A percentile compares a stretch with the other conserved stretches of the same genome.
Conservation (phyloP, 2,888 invertebrate species). For the Apotomis betuletana region DNA sequence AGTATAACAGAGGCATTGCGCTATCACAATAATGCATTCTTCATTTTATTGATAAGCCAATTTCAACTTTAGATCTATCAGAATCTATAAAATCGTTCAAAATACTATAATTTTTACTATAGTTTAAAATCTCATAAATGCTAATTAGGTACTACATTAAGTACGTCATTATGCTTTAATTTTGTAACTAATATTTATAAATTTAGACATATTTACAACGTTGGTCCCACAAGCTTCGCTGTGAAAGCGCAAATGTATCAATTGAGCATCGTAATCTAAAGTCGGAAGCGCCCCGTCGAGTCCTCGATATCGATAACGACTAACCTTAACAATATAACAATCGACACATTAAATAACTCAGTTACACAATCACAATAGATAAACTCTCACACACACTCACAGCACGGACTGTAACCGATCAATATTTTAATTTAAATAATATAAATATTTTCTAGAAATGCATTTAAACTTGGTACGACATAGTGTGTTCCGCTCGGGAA, state of each 20-base stretch:
- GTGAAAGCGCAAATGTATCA: conserved; percentile 78
- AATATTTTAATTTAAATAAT: conserved; percentile 78
- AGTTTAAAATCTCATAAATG: conserved; percentile 77
- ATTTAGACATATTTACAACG: conserved; percentile 80
- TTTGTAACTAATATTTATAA: conserved; percentile 74
- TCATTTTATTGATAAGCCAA: conserved; percentile 70
- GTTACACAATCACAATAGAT: conserved; percentile 73
- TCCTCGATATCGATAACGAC: conserved; percentile 55
- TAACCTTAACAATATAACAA: conserved; percentile 69
- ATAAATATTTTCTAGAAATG: conserved; percentile 82
- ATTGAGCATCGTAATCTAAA: conserved; percentile 78
- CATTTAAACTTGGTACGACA: conserved; percentile 82
- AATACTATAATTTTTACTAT: conserved; percentile 70
- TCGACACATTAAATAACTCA: conserved; percentile 80
- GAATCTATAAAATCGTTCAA: conserved; percentile 73
- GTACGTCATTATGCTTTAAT: conserved; percentile 67
- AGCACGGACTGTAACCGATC: conserved; percentile 75
- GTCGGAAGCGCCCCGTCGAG: conserved; percentile 67
- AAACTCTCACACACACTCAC: conserved; percentile 74
- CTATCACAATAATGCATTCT: conserved; percentile 72
- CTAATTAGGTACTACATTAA: conserved; percentile 80
- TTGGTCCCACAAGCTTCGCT: conserved; percentile 72
- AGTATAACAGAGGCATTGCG: conserved; percentile 74
- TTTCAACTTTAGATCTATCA: conserved; percentile 71
- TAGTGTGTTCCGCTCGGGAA: conserved; percentile 58